Percentiles rank a stretch among this genome's conserved stretches.
These are phyloP conservation scores for Phalera bucephala DNA, from an alignment of 2,888 invertebrate species.

Conservation along the genomic window DNA sequence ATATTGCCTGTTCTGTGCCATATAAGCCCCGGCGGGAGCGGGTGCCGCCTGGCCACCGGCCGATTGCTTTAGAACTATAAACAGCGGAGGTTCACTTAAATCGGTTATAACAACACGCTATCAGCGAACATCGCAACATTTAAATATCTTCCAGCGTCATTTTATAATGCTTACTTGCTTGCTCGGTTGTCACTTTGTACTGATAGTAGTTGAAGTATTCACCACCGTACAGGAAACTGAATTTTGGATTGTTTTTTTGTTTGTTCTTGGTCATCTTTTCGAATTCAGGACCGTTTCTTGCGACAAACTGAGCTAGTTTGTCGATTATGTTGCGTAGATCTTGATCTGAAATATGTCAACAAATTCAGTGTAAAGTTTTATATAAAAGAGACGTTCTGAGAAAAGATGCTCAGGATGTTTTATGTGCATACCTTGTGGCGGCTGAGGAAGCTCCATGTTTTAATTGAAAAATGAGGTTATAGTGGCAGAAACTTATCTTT, in stretches of 20 bases:
- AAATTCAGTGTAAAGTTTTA: background rate
- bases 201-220: conserved; percentile 98
- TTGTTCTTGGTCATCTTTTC: conserved; percentile 99
- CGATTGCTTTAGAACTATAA: conserved; percentile 90
- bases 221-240: conserved; percentile 98
- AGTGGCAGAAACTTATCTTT: conserved; percentile 19
- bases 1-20: conserved; percentile 83
- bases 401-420: too few relatives aligned
- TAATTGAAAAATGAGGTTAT: conserved; percentile 61
- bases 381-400: too few relatives aligned
- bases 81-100: conserved; percentile 82
- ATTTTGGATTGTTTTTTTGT: conserved; percentile 98
- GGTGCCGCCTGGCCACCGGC: conserved; percentile 79
- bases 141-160: conserved; percentile 45
- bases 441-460: conserved; percentile 82
- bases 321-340: conserved; percentile 98
- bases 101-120: conserved; percentile 70
- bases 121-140: conserved; percentile 66
- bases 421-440: conserved; percentile 87
- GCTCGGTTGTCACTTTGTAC: conserved; percentile 97
- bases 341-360: conserved; percentile 85
- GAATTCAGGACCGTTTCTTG: conserved; percentile 99
- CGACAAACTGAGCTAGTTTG: conserved; percentile 99
- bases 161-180: conserved; percentile 90
- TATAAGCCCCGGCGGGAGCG: conserved; percentile 79